Percentiles rank a stretch among this genome's conserved stretches.
Evolutionary conservation across 2,797 vertebrate species (phyloP).

Genomic region (Alosa sapidissima): DNA sequence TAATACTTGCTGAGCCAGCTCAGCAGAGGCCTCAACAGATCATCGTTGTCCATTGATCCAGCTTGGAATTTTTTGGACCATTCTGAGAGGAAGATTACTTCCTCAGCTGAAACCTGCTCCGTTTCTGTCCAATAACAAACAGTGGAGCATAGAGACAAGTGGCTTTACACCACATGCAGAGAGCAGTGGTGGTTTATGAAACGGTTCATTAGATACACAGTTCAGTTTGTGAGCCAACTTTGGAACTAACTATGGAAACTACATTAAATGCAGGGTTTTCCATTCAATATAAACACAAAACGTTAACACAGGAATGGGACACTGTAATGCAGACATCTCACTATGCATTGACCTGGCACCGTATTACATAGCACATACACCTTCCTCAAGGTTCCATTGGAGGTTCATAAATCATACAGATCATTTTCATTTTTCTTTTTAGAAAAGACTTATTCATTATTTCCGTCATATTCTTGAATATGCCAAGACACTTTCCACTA

Average conservation of each 20-base stretch:
- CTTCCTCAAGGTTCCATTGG: background rate
- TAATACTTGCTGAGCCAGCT: constrained; percentile 31
- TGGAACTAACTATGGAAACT: background rate
- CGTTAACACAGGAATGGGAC: background rate
- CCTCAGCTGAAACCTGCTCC: background rate
- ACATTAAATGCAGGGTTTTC: background rate
- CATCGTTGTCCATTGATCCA: constrained; percentile 24
- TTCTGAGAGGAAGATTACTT: constrained; percentile 4
- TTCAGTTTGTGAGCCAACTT: background rate
- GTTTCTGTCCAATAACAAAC: background rate
- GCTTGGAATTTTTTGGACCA: background rate
- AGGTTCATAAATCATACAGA: background rate
- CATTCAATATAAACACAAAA: background rate
- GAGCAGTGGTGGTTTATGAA: background rate
- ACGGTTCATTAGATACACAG: background rate
- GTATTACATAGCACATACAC: too few relatives aligned
- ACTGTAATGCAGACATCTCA: background rate
- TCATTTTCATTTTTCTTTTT: background rate
- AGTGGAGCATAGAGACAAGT: background rate
- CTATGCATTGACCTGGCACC: too few relatives aligned
- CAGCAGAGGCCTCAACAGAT: background rate
- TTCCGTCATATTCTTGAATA: background rate
- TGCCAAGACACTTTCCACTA: background rate
- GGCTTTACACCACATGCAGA: constrained; percentile 15
- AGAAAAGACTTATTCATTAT: background rate